Evolutionary conservation across 1,140 invertebrate genomes (phyloP), one percentile per base, ranked within the genome.

Genomic region (Macrocentrus cingulum): DNA sequence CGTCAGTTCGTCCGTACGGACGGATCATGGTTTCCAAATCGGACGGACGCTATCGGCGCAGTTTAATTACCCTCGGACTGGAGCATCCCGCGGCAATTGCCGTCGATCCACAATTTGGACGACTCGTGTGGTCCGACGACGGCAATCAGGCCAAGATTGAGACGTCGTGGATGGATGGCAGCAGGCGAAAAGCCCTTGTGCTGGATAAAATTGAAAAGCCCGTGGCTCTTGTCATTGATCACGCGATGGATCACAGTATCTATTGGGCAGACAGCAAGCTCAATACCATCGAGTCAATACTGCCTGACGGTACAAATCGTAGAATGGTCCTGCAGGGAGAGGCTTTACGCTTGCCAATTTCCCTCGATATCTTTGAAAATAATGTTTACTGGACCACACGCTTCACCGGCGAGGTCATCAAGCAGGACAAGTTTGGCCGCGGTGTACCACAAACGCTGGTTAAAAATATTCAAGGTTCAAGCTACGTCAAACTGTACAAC

Each of bases 251-350:
- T 55, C 91, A 95, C 67, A 83, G 90, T 0, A 80, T 99, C 1
- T 99, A 94, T 74, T 99, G 96, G 95, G 92, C 91, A 0, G 97
- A 99, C 74, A 89, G 89, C 0, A 99, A 98, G 72, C 76, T 95
- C 2, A 95, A 97, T 63, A 89, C 87, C 0, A 98, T 99, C 56
- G 95, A 99, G 71, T 87, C 87, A 11, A 91, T 97, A 79, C 85
- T 86, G 51, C 84, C 84, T 41, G 93, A 98, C 75, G 95, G 96
- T 0, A 83, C 82, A 0, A 88, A 90, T 55, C 80, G 94, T 34
- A 88, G 87, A 58, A 80, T 87, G 3, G 85, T 95, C 8, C 66
- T 93, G 5, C 84, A 84, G 65, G 90, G 89, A 41, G 89, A 89
- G 37, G 79, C 81, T 20, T 69, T 94, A 23, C 85, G 85, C 58